phyloP scores from a whole-genome alignment of 2,113 vertebrate genomes.

The Ornithorhynchus anatinus region DNA sequence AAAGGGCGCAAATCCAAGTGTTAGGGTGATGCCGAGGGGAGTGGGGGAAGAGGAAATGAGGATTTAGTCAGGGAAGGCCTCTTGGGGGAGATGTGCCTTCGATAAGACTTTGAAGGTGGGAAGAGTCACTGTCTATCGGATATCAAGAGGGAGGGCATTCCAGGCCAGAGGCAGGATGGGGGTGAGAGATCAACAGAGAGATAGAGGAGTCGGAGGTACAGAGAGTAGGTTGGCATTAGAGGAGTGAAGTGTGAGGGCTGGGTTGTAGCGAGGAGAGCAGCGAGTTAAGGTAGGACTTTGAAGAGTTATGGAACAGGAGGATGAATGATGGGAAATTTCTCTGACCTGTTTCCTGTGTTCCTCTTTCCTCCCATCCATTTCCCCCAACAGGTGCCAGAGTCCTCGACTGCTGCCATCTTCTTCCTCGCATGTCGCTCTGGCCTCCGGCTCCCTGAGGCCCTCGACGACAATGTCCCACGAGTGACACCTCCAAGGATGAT shows the following conservation, averaged over 20 bases:
- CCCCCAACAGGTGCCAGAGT: conserved; percentile 82
- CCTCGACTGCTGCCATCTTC: conserved; percentile 81
- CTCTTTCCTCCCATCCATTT: neutral
- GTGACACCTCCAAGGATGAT: conserved; percentile 50
- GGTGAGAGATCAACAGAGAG: too few relatives aligned
- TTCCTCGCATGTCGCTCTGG: conserved; percentile 78
- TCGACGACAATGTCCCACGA: conserved; percentile 61
- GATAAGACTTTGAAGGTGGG: too few relatives aligned
- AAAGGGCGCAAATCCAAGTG: too few relatives aligned
- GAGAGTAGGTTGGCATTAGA: too few relatives aligned
- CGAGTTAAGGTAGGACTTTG: too few relatives aligned
- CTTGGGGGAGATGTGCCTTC: too few relatives aligned
- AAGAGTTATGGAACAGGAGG: neutral
- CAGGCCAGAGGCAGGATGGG: too few relatives aligned
- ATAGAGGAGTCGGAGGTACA: too few relatives aligned
- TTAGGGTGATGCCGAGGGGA: neutral
- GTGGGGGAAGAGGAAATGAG: neutral
- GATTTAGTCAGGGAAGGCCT: neutral
- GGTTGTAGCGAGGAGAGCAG: too few relatives aligned
- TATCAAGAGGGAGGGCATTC: too few relatives aligned
- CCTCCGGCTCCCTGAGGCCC: conserved; percentile 64
- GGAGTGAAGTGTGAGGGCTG: too few relatives aligned
- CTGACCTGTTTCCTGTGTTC: neutral
- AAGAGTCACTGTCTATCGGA: too few relatives aligned
- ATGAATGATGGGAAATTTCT: neutral